A percentile compares a stretch with the other conserved stretches of the same genome.
Evolutionary conservation across 2,797 vertebrate genomes (phyloP).

Genomic region (Gallinago nigripennis): DNA sequence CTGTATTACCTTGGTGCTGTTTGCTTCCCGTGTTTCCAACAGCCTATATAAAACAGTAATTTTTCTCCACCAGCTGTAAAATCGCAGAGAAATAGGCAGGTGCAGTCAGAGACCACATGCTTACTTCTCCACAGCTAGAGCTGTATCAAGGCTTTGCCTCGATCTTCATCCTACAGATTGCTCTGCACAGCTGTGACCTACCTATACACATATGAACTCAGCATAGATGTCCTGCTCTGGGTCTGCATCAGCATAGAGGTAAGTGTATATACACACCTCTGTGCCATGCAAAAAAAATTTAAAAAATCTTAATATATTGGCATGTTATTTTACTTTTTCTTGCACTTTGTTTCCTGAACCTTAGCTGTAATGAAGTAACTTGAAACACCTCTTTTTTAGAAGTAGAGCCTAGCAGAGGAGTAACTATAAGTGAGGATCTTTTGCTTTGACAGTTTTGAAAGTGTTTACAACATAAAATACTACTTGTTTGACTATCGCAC

Average conservation of each 20-base stretch:
- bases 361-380: not conserved
- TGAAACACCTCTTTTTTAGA: not conserved
- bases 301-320: no score
- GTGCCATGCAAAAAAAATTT: not conserved
- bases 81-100: not conserved
- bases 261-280: not conserved
- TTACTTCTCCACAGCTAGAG: not conserved
- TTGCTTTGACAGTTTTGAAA: not conserved
- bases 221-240: not conserved
- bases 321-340: not conserved
- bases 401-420: not conserved
- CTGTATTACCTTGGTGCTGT: not conserved
- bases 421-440: rapidly evolving
- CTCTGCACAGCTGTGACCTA: not conserved
- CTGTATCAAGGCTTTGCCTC: not conserved
- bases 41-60: not conserved
- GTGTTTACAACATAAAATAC: not conserved
- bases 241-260: not conserved
- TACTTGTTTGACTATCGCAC: not conserved
- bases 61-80: not conserved
- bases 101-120: not conserved
- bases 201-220: not conserved
- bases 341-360: not conserved
- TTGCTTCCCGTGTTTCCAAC: not conserved
- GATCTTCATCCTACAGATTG: not conserved